Conservation (phyloP, 1,140 invertebrate species). For the Anastrepha ludens region DNA sequence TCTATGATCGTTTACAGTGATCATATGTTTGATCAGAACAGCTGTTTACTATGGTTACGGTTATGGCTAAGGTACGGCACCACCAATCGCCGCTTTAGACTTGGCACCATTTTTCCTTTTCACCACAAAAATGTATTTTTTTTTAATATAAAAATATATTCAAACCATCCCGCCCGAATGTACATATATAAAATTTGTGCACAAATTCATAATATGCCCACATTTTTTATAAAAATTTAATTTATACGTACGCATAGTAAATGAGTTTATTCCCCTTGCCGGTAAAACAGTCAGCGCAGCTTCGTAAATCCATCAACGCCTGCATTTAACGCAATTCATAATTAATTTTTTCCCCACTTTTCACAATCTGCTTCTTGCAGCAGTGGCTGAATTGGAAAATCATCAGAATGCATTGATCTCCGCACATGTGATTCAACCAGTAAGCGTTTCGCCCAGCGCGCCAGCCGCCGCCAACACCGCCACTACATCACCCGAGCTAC, state of each 20-base stretch:
- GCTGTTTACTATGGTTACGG: no score
- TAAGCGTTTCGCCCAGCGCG: conserved; percentile 47
- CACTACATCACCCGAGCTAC: conserved; percentile 67
- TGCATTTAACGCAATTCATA: conserved; percentile 50
- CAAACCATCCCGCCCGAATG: no score
- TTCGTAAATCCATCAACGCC: conserved; percentile 53
- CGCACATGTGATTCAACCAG: conserved; percentile 53
- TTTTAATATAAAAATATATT: no score
- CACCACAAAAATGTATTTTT: no score
- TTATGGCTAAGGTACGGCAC: no score
- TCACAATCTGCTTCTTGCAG: conserved; percentile 56
- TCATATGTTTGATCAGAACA: no score
- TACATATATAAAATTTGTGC: no score
- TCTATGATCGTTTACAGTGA: no score
- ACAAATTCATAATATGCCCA: neutral
- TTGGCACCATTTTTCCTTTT: no score
- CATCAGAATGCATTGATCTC: conserved; percentile 60
- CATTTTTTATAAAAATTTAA: neutral
- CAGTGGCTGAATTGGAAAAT: conserved; percentile 61
- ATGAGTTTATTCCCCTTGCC: conserved; percentile 54
- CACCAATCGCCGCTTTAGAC: no score
- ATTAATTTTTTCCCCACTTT: conserved; percentile 41
- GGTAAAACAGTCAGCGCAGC: neutral
- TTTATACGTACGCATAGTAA: neutral
- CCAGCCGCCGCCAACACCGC: conserved; percentile 62